Evolutionary conservation across 1,140 invertebrate species (phyloP), one percentile per base, ranked within the genome.

Genomic region (Ips typographus): DNA sequence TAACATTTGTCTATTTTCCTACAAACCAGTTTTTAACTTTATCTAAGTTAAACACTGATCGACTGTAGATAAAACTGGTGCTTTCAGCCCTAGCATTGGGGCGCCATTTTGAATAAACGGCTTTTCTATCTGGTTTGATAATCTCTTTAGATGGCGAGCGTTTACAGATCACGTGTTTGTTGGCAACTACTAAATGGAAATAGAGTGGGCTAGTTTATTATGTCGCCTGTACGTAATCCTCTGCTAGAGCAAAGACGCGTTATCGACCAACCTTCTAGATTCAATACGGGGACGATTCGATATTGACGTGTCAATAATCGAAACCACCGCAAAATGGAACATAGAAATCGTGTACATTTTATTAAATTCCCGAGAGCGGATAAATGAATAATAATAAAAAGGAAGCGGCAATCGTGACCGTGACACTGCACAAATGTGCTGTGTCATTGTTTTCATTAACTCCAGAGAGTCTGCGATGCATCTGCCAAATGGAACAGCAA

Each of bases 81-180:
- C 22, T 22, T 22, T 22, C 22, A 22, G 22, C 22, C 22, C 22
- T 22, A 22, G 22, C 22, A 77, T 77, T 74, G 72, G 60, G 72
- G 76, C 75, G 74, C 75, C 73, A 77, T 76, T 75, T 77, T 76
- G 76, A 76, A 76, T 76, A 76, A 77, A 76, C 73, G 70, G 74
- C 73, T 75, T 67, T 55, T 58, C 71, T 77, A 77, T 77, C 76
- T 71, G 56, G 44, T 49, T 64, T 67, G 76, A 76, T 77, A 70
- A 77, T 77, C 76, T 74, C 71, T 65, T 56, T 61, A 72, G 73
- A 77, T 75, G 72, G 71, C 65, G 72, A 71, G 68, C 73, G 71
- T 73, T 22, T 22, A 75, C 74, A 72, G 73, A 76, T 77, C 74
- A 74, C 71, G 70, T 75, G 74, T 77, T 74, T 66, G 74, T 68